Base-by-base conservation (phyloP, 2,888 invertebrate genomes). In the Brassicogethes aeneus region DNA sequence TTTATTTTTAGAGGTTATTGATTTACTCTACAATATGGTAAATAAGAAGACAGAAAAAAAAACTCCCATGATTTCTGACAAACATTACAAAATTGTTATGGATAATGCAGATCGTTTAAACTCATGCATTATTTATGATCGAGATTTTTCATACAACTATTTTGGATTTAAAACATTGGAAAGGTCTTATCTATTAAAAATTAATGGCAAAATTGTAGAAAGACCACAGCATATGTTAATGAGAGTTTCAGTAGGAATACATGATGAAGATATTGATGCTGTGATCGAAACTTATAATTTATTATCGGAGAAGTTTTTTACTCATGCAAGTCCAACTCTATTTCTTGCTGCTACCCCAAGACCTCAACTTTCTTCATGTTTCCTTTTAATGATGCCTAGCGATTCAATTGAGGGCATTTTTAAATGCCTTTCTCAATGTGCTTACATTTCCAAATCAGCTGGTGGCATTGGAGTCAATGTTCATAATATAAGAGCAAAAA, bases 141-240 rank as follows among this genome's bases (percentile, higher is more conserved):
- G 97, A 54, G 99, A 99, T 69, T 99, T 91, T 66, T 84, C 80
- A 44, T 99, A 96, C 70, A 95, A 93, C 62, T 99, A 93, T 65
- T 99, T 99, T 74, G 99, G 97, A n/a, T 97, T 97, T 62, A 97
- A 96, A 76, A 99, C 97, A 0, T 70, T 99, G 40, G 97, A 99
- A 61, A 76, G 92, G 34, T 95, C 96, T 1, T 99, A 99, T 66
- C 71, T 99, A 49, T 69, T 97, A 42, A 93, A 89, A 70, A 88
- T 95, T 38, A 77, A 91, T 63, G 85, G 85, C 0, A 91, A 91
- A 77, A 86, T 95, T 37, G 94, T 80, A 1, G 99, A 99, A 68
- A 77, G 99, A 16, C 99, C 99, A 0, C 97, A 99, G 61, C 96
- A 99, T 59, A 91, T 99, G 95, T 70, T 99, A 42, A 99, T 99